Base-by-base conservation (phyloP, 2,888 invertebrate species). In the Emmelina monodactyla region DNA sequence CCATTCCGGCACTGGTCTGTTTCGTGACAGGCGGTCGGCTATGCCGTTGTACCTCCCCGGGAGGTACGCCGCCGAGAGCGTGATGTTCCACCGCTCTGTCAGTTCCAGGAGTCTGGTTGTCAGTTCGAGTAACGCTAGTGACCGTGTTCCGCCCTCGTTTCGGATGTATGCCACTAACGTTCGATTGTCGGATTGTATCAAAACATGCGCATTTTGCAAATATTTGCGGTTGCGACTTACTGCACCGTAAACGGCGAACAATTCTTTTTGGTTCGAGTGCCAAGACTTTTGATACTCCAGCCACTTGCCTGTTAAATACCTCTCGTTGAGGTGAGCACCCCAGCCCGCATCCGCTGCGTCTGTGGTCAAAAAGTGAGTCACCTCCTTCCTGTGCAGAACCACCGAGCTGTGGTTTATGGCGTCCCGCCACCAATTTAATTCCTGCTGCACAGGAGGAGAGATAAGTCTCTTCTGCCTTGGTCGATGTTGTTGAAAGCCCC, bases 131-230 rank as follows among this genome's bases (percentile, higher is more conserved):
- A 47, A 37, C 1, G 29, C 16, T 14, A 28, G 10, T 1, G 47
- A 51, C n/a, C 32, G 36, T 5, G 47, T 46, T 2, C 48, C 47
- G 1, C 47, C 47, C 15, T 49, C 38, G 11, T 46, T 49, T 1
- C 31, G 37, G 5, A 49, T 38, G 28, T 46, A 46, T 2, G 46
- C 39, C 1, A 35, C 42, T n/a, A 40, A 30, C 2, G 50, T 39
- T 13, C 31, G 31, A 16, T 46, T 49, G 35, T 35, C 35, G 11
- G 35, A 16, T 12, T 35, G 35, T 13, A 31, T 11, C 25, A 35
- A 31, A 13, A 35, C 10, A 1, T 16, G 15, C 9, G 3, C 3
- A 7, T 28, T 16, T 16, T 16, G 4, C 42, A 43, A 3, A n/a
- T n/a, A n/a, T n/a, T n/a, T n/a, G 5, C 16, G 15, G 2, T 11